Conservation (phyloP, 2,113 vertebrate species). For the Pelmatolapia mariae region DNA sequence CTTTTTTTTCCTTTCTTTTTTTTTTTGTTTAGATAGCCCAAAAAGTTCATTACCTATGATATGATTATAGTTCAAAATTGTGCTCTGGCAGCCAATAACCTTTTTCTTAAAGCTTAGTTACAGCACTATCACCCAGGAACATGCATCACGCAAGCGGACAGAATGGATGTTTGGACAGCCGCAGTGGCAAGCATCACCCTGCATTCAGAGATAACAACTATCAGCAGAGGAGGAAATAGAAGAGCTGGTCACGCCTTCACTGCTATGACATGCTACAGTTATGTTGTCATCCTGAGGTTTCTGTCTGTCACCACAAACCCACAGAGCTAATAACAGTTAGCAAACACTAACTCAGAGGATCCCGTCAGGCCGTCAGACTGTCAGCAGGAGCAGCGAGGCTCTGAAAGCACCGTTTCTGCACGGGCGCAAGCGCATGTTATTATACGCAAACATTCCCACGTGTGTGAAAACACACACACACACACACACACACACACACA, state of each 20-base stretch:
- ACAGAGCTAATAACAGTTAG: slow-evolving; percentile 21
- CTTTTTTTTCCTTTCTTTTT: not conserved
- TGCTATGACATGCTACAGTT: slow-evolving; percentile 19
- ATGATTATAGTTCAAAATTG: not conserved
- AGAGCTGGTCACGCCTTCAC: slow-evolving; percentile 34
- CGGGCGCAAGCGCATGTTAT: not conserved
- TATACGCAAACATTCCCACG: not conserved
- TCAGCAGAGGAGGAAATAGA: slow-evolving; percentile 37
- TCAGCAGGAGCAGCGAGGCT: not conserved
- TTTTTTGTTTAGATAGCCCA: not conserved
- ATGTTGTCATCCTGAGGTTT: slow-evolving; percentile 32
- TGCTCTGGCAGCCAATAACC: not conserved
- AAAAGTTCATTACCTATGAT: not conserved
- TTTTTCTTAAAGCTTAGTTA: not conserved
- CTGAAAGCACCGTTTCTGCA: not conserved
- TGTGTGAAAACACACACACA: not conserved
- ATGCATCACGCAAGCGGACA: slow-evolving; percentile 17
- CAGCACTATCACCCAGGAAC: not conserved
- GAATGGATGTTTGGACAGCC: slow-evolving; percentile 44
- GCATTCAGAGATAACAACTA: slow-evolving; percentile 54
- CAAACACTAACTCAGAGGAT: not conserved
- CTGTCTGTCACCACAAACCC: slow-evolving; percentile 1
- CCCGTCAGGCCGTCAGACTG: not conserved
- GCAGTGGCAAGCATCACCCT: slow-evolving; percentile 18
- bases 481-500: not conserved